Conservation (phyloP, 2,113 vertebrate genomes). For the Suncus etruscus region DNA sequence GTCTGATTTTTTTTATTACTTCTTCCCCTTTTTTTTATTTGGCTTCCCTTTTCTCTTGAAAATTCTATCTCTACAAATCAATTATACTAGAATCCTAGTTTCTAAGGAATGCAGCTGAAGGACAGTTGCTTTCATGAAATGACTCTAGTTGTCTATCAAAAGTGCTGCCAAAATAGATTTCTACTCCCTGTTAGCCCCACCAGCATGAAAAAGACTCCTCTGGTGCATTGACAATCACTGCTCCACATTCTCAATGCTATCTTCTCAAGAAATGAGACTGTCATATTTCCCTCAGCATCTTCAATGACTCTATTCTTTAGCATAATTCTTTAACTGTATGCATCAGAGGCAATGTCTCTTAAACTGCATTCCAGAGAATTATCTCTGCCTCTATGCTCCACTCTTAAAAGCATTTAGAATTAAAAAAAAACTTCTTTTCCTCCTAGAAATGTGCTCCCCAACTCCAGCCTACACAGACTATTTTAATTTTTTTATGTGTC, state of each 20-base stretch:
- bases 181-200: background rate
- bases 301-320: background rate
- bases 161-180: background rate
- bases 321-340: background rate
- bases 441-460: background rate
- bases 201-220: background rate
- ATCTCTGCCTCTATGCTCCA: background rate
- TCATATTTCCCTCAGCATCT: background rate
- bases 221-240: background rate
- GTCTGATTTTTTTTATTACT: background rate
- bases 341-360: background rate
- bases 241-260: background rate
- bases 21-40: background rate
- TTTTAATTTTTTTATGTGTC: background rate
- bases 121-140: background rate
- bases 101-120: background rate
- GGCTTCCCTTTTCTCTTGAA: background rate
- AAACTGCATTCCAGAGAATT: background rate
- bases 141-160: background rate
- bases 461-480: background rate
- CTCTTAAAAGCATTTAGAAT: constrained; percentile 3
- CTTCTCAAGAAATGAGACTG: background rate
- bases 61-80: background rate
- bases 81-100: background rate
- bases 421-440: background rate